Conservation (phyloP, 2,113 vertebrate species). For the Talpa occidentalis region DNA sequence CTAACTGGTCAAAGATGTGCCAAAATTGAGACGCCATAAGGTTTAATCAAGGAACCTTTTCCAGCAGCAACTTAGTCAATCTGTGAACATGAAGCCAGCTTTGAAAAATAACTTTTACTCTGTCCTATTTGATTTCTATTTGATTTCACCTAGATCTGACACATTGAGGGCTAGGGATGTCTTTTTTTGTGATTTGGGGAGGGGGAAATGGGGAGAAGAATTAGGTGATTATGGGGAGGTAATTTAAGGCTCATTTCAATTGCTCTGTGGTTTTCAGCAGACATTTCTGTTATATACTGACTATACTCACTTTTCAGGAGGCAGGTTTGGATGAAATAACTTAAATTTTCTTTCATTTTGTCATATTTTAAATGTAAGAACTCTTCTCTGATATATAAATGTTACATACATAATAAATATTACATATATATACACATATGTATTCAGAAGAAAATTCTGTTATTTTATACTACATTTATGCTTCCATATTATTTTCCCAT, state of each 20-base stretch:
- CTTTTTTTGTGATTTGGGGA: not conserved
- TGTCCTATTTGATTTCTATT: not conserved
- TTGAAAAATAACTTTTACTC: not conserved
- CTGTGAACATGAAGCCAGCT: not conserved
- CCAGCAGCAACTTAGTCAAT: not conserved
- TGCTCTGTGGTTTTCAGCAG: slow-evolving; percentile 30
- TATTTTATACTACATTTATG: not conserved
- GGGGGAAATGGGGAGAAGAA: not conserved
- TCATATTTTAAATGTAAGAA: slow-evolving; percentile 3
- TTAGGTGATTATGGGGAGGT: not conserved
- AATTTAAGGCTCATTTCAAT: slow-evolving; percentile 42
- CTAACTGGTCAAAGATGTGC: slow-evolving; percentile 21
- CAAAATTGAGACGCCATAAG: not conserved
- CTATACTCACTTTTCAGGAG: not conserved
- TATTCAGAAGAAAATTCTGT: not conserved
- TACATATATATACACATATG: not conserved
- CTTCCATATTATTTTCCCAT: not conserved
- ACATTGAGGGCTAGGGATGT: not conserved
- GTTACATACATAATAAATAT: not conserved
- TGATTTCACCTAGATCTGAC: not conserved
- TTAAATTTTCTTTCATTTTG: not conserved
- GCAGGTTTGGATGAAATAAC: not conserved
- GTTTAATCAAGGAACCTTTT: not conserved
- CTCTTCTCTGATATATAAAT: not conserved
- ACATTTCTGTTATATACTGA: not conserved